These are phyloP conservation scores for Mico argentatus DNA, from an alignment of 2,797 vertebrate genomes.

Conservation along the genomic window DNA sequence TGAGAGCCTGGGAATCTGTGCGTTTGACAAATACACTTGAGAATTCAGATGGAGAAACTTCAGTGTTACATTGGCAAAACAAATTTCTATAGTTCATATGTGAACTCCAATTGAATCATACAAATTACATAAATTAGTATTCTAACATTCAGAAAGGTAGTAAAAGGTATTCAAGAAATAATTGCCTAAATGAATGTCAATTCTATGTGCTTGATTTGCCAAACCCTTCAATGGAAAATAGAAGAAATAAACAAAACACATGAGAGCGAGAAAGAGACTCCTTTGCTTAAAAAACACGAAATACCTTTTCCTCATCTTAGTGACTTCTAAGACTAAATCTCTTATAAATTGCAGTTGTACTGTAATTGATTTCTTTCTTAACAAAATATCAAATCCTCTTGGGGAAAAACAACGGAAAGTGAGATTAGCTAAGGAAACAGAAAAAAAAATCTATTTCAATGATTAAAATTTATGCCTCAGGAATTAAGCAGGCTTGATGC, in stretches of 20 bases:
- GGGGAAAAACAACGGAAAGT: constrained; percentile 55
- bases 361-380: constrained; percentile 56
- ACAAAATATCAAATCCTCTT: constrained; percentile 71
- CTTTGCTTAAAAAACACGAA: constrained; percentile 26
- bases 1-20: background rate
- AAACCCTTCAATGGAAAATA: background rate
- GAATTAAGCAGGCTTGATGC: constrained; percentile 69
- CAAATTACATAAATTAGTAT: background rate
- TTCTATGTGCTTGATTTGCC: background rate
- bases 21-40: background rate
- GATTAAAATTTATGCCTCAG: constrained; percentile 71
- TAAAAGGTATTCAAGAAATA: background rate
- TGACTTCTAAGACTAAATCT: constrained; percentile 59
- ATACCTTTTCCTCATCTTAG: constrained; percentile 20
- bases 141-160: background rate
- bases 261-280: background rate
- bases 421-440: constrained; percentile 69
- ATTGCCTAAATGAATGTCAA: background rate
- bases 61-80: background rate
- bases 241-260: background rate
- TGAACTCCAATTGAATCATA: background rate
- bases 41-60: background rate
- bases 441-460: constrained; percentile 69
- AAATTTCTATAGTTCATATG: background rate
- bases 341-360: constrained; percentile 41